Evolutionary conservation across 1,140 invertebrate genomes (phyloP), one percentile per base, ranked within the genome.

Genomic region (Aporrectodea caliginosa): DNA sequence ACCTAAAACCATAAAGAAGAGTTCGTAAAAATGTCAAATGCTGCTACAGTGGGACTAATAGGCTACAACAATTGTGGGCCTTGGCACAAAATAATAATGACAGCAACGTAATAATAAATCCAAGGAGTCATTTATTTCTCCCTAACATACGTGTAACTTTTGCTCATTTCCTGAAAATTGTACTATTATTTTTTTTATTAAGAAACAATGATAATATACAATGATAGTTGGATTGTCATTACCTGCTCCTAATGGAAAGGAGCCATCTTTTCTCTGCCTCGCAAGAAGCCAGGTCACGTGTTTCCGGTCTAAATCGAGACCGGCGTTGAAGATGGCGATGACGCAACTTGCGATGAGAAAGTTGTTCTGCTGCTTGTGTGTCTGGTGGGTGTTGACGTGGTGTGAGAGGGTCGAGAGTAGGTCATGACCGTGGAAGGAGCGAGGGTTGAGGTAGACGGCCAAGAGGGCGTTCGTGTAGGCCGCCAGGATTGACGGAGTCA

Each of bases 381-480:
- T 12, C 6, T 6, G 22, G 43, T 22, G 43, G 43, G 6, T 58
- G 6, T 58, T 22, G 6, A 58, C 43, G 43, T 6, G 6, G 6
- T 58, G 43, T 6, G 22, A 22, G 6, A 58, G 43, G 43, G 43
- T 58, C 6, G 43, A 58, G 27, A 72, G 70, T 12, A 72, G 70
- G 70, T 72, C 31, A n/a, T 72, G 27, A n/a, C 31, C 70, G 70
- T 72, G 70, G 70, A 72, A 72, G 70, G n/a, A 29, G 70, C 70
- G 70, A n/a, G 70, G 70, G 70, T 72, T 72, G n/a, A 12, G 70
- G 70, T 72, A 72, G 14, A 32, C 31, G 70, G 70, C 70, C 70
- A 27, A 27, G 2, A 72, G 70, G n/a, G 70, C 70, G n/a, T 27
- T 72, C n/a, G 27, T 27, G 32, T 72, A 72, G n/a, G 32, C n/a